A percentile compares a stretch with the other conserved stretches of the same genome.
These are phyloP conservation scores for Cerastis rubricosa DNA, from an alignment of 2,888 invertebrate genomes.

Conservation along the genomic window DNA sequence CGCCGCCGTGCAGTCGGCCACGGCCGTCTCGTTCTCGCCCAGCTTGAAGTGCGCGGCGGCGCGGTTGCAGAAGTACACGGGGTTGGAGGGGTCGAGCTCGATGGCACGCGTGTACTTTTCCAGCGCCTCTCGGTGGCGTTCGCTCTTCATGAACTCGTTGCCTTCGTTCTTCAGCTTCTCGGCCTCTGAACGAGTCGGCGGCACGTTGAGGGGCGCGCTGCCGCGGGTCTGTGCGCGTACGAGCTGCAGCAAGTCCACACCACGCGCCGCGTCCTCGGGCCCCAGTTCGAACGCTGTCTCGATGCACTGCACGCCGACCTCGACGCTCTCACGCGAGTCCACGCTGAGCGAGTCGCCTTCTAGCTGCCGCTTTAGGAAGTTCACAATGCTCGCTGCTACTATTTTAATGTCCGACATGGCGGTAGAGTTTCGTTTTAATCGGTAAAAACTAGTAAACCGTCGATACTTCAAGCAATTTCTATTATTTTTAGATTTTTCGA, in stretches of 20 bases:
- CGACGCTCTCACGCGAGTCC: slow-evolving; percentile 94
- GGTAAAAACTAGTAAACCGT: slow-evolving; percentile 37
- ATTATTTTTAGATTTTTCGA: slow-evolving; percentile 74
- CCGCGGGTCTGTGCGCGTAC: slow-evolving; percentile 74
- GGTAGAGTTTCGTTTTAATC: slow-evolving; percentile 25
- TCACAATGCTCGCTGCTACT: slow-evolving; percentile 90
- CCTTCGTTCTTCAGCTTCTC: slow-evolving; percentile 97
- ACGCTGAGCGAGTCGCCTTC: slow-evolving; percentile 85
- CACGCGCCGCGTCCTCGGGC: slow-evolving; percentile 83
- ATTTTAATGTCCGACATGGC: slow-evolving; percentile 84
- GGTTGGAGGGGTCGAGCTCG: slow-evolving; percentile 95
- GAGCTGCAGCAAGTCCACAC: slow-evolving; percentile 81
- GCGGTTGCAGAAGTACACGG: slow-evolving; percentile 99
- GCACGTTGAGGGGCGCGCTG: slow-evolving; percentile 41
- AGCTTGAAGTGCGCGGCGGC: slow-evolving; percentile 98
- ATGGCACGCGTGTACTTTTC: slow-evolving; percentile 97
- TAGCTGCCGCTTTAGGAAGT: slow-evolving; percentile 90
- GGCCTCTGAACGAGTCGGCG: slow-evolving; percentile 91
- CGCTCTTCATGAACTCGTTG: slow-evolving; percentile 96
- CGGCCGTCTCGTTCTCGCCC: slow-evolving; percentile 95
- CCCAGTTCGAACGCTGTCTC: slow-evolving; percentile 96
- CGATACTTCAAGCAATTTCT: slow-evolving; percentile 58
- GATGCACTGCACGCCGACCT: slow-evolving; percentile 98
- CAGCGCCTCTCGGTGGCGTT: slow-evolving; percentile 95
- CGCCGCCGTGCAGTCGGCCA: slow-evolving; percentile 97